Conservation (phyloP, 2,113 vertebrate species). For the Eubucco bourcierii region DNA sequence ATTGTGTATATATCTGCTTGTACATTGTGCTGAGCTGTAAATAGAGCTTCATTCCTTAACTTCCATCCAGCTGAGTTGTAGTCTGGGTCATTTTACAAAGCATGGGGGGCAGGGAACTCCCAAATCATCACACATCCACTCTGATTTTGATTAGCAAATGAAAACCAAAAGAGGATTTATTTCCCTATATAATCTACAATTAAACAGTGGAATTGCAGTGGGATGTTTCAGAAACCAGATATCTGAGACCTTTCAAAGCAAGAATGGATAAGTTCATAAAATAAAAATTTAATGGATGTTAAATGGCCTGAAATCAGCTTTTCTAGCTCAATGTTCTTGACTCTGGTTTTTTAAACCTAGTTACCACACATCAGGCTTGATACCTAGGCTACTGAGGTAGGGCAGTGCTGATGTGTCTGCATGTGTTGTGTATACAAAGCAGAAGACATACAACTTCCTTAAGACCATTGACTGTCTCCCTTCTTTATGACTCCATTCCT, state of each 20-base stretch:
- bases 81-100: no score
- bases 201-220: not conserved
- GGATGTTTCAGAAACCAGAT: not conserved
- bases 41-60: no score
- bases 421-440: not conserved
- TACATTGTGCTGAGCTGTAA: no score
- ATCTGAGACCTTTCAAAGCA: not conserved
- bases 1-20: no score
- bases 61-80: no score
- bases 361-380: not conserved
- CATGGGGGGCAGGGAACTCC: no score
- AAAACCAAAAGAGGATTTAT: not conserved
- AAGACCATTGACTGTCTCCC: not conserved
- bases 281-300: not conserved
- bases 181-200: not conserved
- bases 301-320: not conserved
- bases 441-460: not conserved
- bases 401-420: no score
- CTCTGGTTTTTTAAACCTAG: not conserved
- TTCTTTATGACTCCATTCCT: not conserved
- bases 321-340: not conserved
- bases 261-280: not conserved
- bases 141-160: not conserved
- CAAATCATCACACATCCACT: no score
- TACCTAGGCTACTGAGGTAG: not conserved